Evolutionary conservation across 2,888 invertebrate genomes (phyloP).

Genomic region (Cetonia aurata): DNA sequence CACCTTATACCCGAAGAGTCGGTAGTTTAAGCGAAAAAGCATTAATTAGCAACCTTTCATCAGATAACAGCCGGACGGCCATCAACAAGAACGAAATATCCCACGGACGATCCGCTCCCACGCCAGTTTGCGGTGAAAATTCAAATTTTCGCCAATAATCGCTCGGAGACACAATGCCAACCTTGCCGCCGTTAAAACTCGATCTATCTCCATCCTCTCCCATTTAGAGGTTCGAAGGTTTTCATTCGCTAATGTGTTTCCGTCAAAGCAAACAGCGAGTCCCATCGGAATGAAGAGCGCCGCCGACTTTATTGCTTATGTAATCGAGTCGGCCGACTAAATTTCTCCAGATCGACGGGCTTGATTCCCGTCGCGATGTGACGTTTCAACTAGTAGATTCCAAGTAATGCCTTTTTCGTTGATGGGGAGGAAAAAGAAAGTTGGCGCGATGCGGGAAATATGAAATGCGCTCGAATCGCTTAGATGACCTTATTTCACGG

Average conservation of each 20-base stretch:
- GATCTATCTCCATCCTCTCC: constrained; percentile 2
- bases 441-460: no score
- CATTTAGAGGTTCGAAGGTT: constrained; percentile 33
- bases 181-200: no score
- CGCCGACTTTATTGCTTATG: constrained; percentile 51
- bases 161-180: constrained; percentile 12
- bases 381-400: no score
- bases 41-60: constrained; percentile 1
- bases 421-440: no score
- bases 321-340: constrained; percentile 39
- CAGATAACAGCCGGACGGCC: no score
- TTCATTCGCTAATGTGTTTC: constrained; percentile 51
- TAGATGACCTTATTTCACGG: no score
- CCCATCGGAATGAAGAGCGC: constrained; percentile 46
- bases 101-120: background rate
- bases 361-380: no score
- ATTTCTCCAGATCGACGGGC: background rate
- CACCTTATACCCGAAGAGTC: background rate
- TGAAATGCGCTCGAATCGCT: no score
- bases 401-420: no score
- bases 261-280: constrained; percentile 49
- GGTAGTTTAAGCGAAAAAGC: constrained; percentile 10
- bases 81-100: constrained; percentile 3
- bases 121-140: constrained; percentile 13
- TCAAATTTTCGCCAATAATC: constrained; percentile 43